Conservation (phyloP, 2,113 vertebrate genomes). For the Eudyptes chrysolophus region DNA sequence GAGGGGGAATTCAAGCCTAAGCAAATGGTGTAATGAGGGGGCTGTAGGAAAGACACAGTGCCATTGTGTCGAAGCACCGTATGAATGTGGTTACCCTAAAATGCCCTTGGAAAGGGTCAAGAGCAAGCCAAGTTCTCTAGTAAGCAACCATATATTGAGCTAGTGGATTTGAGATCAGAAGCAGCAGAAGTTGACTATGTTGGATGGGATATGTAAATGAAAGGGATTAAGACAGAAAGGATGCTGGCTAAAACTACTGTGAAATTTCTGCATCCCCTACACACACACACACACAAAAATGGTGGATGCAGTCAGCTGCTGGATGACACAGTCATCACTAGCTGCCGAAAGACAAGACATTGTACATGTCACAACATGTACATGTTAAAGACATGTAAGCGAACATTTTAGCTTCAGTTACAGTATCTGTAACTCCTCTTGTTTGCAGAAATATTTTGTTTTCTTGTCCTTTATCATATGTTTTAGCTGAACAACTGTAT, state of each 20-base stretch:
- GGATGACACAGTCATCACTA: background rate
- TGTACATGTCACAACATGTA: background rate
- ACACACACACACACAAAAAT: background rate
- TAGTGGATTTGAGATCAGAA: background rate
- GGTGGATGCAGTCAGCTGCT: background rate
- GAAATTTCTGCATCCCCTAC: background rate
- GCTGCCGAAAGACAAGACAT: background rate
- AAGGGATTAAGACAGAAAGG: background rate
- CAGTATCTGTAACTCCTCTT: background rate
- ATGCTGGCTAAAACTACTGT: background rate
- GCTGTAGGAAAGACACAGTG: background rate
- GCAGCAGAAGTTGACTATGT: background rate
- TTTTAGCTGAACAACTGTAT: background rate
- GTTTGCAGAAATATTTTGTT: background rate
- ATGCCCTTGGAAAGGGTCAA: background rate
- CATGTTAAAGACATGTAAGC: background rate
- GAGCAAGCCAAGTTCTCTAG: background rate
- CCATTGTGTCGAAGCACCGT: background rate
- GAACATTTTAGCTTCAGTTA: background rate
- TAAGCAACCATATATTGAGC: background rate
- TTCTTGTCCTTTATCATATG: background rate
- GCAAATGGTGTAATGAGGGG: background rate
- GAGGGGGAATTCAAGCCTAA: background rate
- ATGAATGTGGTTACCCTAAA: background rate
- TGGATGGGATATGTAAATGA: background rate